phyloP scores from a whole-genome alignment of 2,888 invertebrate genomes.

The Metacarcinus magister region DNA sequence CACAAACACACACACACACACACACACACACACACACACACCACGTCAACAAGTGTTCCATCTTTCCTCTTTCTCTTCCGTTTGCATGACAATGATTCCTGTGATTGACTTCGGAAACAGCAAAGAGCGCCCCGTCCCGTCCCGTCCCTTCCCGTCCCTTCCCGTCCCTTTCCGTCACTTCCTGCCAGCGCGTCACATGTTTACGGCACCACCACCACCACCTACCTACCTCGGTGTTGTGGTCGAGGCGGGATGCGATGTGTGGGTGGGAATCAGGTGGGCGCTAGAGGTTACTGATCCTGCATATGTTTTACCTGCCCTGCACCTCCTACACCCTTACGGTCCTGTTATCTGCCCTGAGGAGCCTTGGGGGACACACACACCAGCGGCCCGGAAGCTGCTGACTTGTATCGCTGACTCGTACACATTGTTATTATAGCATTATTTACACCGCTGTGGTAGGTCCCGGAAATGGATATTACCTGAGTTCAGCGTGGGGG shows the following conservation, averaged over 20 bases:
- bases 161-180: neutral
- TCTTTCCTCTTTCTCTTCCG: neutral
- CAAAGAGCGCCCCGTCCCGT: no score
- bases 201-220: neutral
- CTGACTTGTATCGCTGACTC: neutral
- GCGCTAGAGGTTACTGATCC: constrained; percentile 9
- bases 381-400: neutral
- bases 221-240: no score
- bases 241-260: neutral
- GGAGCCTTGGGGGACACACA: neutral
- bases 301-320: constrained; percentile 5
- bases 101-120: neutral
- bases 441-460: neutral
- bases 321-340: neutral
- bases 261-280: constrained; percentile 31
- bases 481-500: neutral
- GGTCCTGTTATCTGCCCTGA: constrained; percentile 10
- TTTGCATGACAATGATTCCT: neutral
- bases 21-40: no score
- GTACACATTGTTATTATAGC: neutral
- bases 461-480: neutral
- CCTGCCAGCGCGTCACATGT: neutral
- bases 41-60: neutral
- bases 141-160: no score
- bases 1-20: no score